Evolutionary conservation across 1,140 invertebrate genomes (phyloP), one percentile per base, ranked within the genome.

Genomic region (Philaenus spumarius): DNA sequence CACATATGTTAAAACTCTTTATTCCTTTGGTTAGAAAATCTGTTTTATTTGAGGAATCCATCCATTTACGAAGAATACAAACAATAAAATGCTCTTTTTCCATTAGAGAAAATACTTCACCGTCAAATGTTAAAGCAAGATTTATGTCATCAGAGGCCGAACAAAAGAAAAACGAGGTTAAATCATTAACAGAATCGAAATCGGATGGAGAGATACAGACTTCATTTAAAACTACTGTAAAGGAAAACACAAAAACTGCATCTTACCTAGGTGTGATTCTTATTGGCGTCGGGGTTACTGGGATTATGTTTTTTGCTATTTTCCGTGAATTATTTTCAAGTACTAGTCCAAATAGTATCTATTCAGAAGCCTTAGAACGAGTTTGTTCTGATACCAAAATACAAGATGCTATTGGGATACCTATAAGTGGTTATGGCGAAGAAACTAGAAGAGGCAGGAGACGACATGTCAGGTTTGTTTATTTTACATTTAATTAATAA

Each of bases 361-460:
- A 93, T 68, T 82, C 82, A 9, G 80, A 82, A 67, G 89, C 92
- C 7, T 75, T 90, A 1, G 81, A 90, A 59, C 78, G 80, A 62
- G 90, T 90, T 68, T 79, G 80, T 66, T 66, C 79, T 70, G 80
- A 93, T 75, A 73, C 79, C 6, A 76, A 82, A 66, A 74, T 95
- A 26, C 76, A 82, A 60, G 85, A 93, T 75, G 76, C 80, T 14
- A 72, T 95, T 24, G 93, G 93, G 24, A 75, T 83, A 61, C 91
- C 91, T n/a, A 87, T 96, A 15, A 93, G 87, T 73, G 89, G 86
- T 24, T 92, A 82, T 72, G 92, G 92, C 2, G 90, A 95, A 73
- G 86, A 90, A 70, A 87, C 84, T 15, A 77, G 84, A 30, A 77
- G 91, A 63, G 84, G 93, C 42, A 77, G 90, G 55, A 73, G 89